Base-by-base conservation (phyloP, 2,888 invertebrate species). In the Luffia ferchaultella region DNA sequence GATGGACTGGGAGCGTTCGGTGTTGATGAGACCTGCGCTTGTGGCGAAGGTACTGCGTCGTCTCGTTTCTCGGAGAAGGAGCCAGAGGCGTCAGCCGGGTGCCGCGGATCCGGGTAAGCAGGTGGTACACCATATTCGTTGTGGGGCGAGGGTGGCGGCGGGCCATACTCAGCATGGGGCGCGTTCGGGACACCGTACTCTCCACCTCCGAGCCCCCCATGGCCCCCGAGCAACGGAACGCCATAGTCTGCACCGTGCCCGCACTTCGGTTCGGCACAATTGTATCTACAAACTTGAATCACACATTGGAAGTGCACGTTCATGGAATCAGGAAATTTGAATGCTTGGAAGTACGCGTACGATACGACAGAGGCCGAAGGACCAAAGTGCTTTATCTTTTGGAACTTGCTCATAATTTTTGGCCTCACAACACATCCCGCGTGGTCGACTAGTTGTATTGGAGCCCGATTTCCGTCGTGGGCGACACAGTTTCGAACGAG, bases 281-380 rank as follows among this genome's bases (percentile, higher is more conserved):
- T 95, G 73, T 95, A 94, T 60, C 96, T 88, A 66, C 96, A 96
- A 2, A 96, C 96, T 85, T 96, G 96, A 60, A 96, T 96, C 44
- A 96, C 95, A 70, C 96, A 96, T 73, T 96, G 96, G 91, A 96
- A 96, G 87, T 96, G 96, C 2, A 96, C 96, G 70, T 96, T 96
- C 96, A 96, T 96, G 12, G 95, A 95, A 72, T 96, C 96, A 1
- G 96, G 96, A 89, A 96, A 96, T 76, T 96, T 96, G 85, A 96
- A 96, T 3, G 96, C 96, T 80, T 96, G 96, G 92, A 96, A 96
- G 80, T 96, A 95, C 15, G 96, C 96, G 68, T 96, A 96, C 49
- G 95, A 95, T 16, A 96, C 95, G 2, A 96, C 96, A 0, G 95
- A 95, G 2, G 96, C 96, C 18, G 95, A 95, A 0, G 95, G 93